Percentiles rank a stretch among this genome's conserved stretches.
Evolutionary conservation across 2,888 invertebrate genomes (phyloP).

Genomic region (Pocota personata): DNA sequence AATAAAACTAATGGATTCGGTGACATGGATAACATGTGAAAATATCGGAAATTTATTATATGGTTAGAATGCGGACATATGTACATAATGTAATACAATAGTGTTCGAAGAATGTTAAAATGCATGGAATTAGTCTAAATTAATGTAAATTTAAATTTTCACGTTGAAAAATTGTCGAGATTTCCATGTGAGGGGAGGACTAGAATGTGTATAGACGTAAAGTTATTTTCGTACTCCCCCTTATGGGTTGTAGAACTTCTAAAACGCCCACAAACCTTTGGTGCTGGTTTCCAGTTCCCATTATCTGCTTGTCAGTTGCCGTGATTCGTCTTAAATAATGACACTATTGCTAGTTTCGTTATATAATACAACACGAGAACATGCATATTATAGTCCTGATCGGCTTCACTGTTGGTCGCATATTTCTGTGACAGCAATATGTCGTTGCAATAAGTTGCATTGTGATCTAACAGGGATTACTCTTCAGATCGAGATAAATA

Average conservation of each 20-base stretch:
- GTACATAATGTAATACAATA: not conserved
- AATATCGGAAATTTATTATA: not conserved
- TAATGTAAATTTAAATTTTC: not conserved
- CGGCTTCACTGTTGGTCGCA: no score
- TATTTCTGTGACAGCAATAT: no score
- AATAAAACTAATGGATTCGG: not conserved
- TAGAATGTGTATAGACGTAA: not conserved
- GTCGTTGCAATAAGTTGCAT: no score
- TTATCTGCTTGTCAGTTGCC: not conserved
- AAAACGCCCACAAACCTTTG: not conserved
- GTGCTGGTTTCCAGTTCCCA: not conserved
- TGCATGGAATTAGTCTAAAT: not conserved
- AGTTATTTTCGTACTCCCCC: not conserved
- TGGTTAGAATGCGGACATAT: not conserved
- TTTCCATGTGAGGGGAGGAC: not conserved
- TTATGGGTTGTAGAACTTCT: not conserved
- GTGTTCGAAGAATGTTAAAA: not conserved
- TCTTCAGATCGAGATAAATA: no score
- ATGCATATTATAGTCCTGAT: no score
- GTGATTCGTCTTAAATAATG: not conserved
- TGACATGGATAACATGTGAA: constrained; percentile 7
- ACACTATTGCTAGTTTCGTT: not conserved
- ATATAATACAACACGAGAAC: not conserved
- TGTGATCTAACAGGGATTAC: no score
- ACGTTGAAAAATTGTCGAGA: not conserved